A percentile compares a stretch with the other conserved stretches of the same genome.
phyloP scores from a whole-genome alignment of 2,113 vertebrate genomes.

The Odocoileus hemionus region DNA sequence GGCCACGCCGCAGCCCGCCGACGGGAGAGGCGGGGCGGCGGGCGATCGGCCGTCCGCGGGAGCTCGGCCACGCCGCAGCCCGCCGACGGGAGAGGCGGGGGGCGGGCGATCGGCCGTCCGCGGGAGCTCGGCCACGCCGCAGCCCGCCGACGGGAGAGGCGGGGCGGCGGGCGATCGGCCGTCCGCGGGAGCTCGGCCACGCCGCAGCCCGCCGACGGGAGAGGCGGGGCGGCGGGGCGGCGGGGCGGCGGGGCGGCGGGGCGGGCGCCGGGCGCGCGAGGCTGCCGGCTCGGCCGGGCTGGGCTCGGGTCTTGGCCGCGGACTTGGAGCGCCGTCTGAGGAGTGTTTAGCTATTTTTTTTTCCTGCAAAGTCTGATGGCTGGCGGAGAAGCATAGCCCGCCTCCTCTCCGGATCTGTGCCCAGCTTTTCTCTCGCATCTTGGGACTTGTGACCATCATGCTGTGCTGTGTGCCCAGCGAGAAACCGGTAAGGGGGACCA shows the following conservation, averaged over 20 bases:
- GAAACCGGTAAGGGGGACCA: conserved; percentile 20
- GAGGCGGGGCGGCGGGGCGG: no score
- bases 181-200: no score
- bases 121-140: no score
- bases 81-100: fast-evolving
- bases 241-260: no score
- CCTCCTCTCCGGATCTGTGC: background rate
- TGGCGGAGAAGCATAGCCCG: background rate
- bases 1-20: no score
- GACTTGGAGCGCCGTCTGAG: background rate
- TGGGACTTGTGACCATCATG: background rate
- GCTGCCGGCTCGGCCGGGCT: fast-evolving
- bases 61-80: fast-evolving
- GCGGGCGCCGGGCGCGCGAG: background rate
- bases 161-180: no score
- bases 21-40: background rate
- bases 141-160: no score
- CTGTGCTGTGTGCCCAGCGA: background rate
- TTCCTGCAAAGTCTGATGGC: background rate
- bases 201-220: no score
- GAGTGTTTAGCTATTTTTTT: background rate
- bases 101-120: no score
- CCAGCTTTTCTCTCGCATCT: background rate
- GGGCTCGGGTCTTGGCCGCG: fast-evolving
- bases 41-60: background rate